These are phyloP conservation scores for Peromyscus polionotus DNA, from an alignment of 2,113 vertebrate genomes.

Conservation along the genomic window DNA sequence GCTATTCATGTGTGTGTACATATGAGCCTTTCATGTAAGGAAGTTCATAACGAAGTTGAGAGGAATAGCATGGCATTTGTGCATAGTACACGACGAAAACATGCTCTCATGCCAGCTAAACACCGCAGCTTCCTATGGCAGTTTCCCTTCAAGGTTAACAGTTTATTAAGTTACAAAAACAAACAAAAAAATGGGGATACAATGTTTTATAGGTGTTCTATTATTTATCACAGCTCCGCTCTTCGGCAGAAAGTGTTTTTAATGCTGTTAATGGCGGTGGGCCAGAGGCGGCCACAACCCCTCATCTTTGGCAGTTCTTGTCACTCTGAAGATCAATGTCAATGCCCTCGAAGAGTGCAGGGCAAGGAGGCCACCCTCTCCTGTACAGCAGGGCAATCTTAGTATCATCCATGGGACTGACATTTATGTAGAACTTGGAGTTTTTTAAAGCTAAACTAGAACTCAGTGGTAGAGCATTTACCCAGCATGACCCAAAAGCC, in stretches of 20 bases:
- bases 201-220: conserved; percentile 64
- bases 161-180: conserved; percentile 39
- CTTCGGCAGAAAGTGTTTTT: background rate
- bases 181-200: background rate
- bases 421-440: background rate
- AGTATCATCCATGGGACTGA: background rate
- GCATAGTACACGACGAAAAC: fast-evolving
- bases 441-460: background rate
- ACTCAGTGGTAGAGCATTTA: background rate
- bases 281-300: conserved; percentile 23
- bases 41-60: background rate
- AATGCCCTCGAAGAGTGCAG: background rate
- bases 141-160: background rate
- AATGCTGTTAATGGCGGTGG: conserved; percentile 24
- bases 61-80: fast-evolving
- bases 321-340: background rate
- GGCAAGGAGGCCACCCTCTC: background rate
- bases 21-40: background rate
- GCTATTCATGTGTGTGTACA: too few species aligned
- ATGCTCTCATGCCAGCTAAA: background rate
- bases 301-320: background rate
- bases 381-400: background rate
- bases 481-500: background rate
- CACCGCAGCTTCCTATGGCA: background rate
- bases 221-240: conserved; percentile 68